These are phyloP conservation scores for Metacarcinus magister DNA, from an alignment of 2,888 invertebrate species.

Conservation along the genomic window DNA sequence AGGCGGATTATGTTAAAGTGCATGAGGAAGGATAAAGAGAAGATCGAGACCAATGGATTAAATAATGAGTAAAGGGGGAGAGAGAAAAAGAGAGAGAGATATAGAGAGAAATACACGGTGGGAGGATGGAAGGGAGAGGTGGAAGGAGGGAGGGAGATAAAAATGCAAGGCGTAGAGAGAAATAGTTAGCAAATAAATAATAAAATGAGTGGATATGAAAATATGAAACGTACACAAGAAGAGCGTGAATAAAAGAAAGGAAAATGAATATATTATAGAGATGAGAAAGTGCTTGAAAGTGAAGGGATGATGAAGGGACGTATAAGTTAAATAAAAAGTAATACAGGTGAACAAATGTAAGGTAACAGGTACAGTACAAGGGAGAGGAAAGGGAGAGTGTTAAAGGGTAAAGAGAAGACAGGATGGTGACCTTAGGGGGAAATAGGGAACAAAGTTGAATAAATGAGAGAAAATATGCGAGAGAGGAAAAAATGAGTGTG, in stretches of 20 bases:
- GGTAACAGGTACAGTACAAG: not conserved
- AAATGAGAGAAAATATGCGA: not conserved
- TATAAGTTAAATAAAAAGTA: not conserved
- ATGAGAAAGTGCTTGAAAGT: not conserved
- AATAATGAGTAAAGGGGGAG: not conserved
- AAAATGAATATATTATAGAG: not conserved
- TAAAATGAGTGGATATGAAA: not conserved
- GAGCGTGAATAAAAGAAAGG: not conserved
- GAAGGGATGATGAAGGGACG: not conserved
- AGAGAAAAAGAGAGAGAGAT: not conserved
- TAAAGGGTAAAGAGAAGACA: not conserved
- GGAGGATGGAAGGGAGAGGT: not conserved
- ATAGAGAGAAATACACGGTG: not conserved
- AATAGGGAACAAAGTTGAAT: not conserved
- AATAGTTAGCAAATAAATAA: not conserved
- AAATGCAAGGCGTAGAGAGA: not conserved
- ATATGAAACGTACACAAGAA: not conserved
- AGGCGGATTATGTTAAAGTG: no score
- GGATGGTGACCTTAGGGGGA: not conserved
- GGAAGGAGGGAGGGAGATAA: not conserved
- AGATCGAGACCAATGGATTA: not conserved
- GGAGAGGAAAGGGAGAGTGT: not conserved
- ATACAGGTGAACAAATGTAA: not conserved
- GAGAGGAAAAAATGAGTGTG: not conserved
- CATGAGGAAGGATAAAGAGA: not conserved